Evolutionary conservation across 37 sponge, comb jelly and placozoan genomes (phyloP).

Genomic region (Bolinopsis microptera): DNA sequence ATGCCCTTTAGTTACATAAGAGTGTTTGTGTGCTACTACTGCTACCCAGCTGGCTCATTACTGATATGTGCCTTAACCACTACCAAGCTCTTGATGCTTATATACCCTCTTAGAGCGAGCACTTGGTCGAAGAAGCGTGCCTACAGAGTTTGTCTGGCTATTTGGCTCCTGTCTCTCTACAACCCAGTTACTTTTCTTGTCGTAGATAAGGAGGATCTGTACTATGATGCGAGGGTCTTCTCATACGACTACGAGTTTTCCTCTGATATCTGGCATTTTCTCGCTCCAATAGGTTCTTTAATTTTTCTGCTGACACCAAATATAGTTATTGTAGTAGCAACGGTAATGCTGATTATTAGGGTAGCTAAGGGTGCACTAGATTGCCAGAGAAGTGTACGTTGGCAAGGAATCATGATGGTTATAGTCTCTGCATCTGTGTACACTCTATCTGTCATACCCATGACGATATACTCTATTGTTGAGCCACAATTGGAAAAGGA

Average conservation of each 20-base stretch:
- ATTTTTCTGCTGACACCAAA: background rate
- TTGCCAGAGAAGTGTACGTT: background rate
- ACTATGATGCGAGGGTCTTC: constrained; percentile 2
- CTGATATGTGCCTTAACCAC: background rate
- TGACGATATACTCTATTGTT: background rate
- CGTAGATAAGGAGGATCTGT: constrained; percentile 3
- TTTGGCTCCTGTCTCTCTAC: background rate
- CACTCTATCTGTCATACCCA: constrained; percentile 3
- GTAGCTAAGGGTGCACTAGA: background rate
- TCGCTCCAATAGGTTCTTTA: background rate
- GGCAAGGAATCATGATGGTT: background rate
- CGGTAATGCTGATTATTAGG: background rate
- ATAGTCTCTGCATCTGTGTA: background rate
- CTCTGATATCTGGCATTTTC: background rate
- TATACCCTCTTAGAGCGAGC: background rate
- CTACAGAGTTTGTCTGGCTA: background rate
- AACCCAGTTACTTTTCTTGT: background rate
- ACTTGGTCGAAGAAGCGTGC: background rate
- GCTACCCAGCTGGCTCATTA: background rate
- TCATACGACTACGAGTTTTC: constrained; percentile 8
- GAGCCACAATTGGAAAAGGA: background rate
- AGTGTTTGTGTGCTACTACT: constrained; percentile 5
- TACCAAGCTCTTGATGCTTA: background rate
- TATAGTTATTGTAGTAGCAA: background rate
- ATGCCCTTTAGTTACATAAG: background rate